Evolutionary conservation across 2,113 vertebrate species (phyloP).

Genomic region (Hiodon alosoides): DNA sequence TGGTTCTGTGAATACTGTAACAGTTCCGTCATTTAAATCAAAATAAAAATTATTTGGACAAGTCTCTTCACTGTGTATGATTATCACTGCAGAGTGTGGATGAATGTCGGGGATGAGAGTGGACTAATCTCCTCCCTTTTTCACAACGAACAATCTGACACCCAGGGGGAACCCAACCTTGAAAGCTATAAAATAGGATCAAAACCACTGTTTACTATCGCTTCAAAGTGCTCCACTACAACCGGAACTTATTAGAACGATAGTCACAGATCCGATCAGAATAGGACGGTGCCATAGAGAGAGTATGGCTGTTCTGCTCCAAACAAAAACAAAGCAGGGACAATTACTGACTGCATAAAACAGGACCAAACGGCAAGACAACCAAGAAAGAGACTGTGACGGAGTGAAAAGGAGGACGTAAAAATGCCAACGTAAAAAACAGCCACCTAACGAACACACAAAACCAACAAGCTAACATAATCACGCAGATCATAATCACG

Average conservation of each 20-base stretch:
- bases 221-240: conserved; percentile 21
- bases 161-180: conserved; percentile 18
- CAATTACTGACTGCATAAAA: background rate
- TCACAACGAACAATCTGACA: background rate
- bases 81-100: background rate
- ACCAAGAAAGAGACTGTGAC: conserved; percentile 8
- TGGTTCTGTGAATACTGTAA: background rate
- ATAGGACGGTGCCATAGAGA: conserved; percentile 11
- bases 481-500: conserved; percentile 4
- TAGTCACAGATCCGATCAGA: background rate
- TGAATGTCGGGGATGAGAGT: background rate
- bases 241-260: background rate
- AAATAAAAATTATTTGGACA: background rate
- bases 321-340: conserved; percentile 11
- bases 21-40: background rate
- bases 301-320: conserved; percentile 18
- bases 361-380: conserved; percentile 23
- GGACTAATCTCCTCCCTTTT: background rate
- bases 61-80: background rate
- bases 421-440: conserved; percentile 10
- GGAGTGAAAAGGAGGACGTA: conserved; percentile 10
- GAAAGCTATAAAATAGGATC: background rate
- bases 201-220: background rate
- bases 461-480: conserved; percentile 11
- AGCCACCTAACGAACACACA: conserved; percentile 9